A percentile compares a stretch with the other conserved stretches of the same genome.
These are phyloP conservation scores for Hypocryptadius cinnamomeus DNA, from an alignment of 2,113 vertebrate genomes.

Conservation along the genomic window DNA sequence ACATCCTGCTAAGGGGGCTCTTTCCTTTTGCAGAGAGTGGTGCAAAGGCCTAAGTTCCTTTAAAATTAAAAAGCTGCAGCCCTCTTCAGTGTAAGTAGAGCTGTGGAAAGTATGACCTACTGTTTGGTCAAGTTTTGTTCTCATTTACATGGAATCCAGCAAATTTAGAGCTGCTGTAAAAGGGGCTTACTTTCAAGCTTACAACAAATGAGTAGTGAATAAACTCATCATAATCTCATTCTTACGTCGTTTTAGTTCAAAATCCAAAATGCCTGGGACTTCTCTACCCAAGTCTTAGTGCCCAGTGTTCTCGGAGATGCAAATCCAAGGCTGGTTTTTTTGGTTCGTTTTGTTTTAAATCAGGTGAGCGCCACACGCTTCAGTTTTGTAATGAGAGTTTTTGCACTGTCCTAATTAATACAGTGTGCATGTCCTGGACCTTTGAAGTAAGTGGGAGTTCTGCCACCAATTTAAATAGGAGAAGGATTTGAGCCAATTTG, in stretches of 20 bases:
- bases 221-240: background rate
- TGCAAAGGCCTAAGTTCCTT: background rate
- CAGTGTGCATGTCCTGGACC: constrained; percentile 48
- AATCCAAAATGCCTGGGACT: background rate
- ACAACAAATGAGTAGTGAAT: background rate
- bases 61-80: background rate
- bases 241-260: background rate
- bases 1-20: background rate
- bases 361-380: constrained; percentile 34
- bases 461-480: constrained; percentile 56
- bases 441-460: constrained; percentile 64
- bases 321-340: background rate
- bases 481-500: constrained; percentile 64
- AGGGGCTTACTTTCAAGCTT: background rate
- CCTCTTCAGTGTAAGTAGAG: background rate
- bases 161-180: background rate
- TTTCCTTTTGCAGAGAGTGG: background rate
- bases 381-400: constrained; percentile 35
- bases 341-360: constrained; percentile 22
- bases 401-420: constrained; percentile 59
- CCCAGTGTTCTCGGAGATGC: background rate
- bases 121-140: background rate
- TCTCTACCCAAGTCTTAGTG: background rate
- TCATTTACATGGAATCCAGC: background rate
- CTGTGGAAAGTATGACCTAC: background rate